Base-by-base conservation (phyloP, 2,888 invertebrate species). In the Merodon equestris region DNA sequence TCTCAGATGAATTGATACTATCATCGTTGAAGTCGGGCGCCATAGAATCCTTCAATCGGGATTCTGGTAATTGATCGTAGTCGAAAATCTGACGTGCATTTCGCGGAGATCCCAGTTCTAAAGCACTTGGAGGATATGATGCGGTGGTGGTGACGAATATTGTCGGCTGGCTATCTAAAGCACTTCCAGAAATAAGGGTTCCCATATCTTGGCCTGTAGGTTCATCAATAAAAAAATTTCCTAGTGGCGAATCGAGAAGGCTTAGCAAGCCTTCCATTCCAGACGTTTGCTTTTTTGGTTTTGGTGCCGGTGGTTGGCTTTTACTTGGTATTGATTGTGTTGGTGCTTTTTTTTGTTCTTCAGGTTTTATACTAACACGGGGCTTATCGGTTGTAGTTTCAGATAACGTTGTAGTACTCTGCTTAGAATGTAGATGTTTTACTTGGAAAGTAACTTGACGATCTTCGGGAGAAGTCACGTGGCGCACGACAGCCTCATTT, bases 51-150 rank as follows among this genome's bases (percentile, higher is more conserved):
- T 84, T 84, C 36, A 85, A 75, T 34, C 86, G 84, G 36, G 87
- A 84, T 74, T 88, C 88, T 14, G 88, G 88, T 70, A 87, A 83
- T 83, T 88, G 86, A 83, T 88, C 88, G 82, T 88, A 88, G 83
- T 88, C 88, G 76, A 86, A 88, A 57, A 88, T 84, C 74, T 88
- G 88, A 42, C 88, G 84, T 14, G 86, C 85, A 73, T 85, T 86
- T 36, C 85, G 86, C 14, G 85, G 85, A 45, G 86, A 83, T 1
- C 57, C 72, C 12, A 72, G 56, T 27, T 73, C 67, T 14, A 66
- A 42, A 1, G 61, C 40, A 1, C 73, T 67, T 45, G 84, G 58
- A 2, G 79, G 73, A 18, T 50, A 64, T 10, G 73, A 57, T 3
- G 83, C 84, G 9, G 77, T 66, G 34, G 82, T 83, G 48, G 76